Evolutionary conservation across 1,140 invertebrate genomes (phyloP), one percentile per base, ranked within the genome.

Genomic region (Calycopis cecrops): DNA sequence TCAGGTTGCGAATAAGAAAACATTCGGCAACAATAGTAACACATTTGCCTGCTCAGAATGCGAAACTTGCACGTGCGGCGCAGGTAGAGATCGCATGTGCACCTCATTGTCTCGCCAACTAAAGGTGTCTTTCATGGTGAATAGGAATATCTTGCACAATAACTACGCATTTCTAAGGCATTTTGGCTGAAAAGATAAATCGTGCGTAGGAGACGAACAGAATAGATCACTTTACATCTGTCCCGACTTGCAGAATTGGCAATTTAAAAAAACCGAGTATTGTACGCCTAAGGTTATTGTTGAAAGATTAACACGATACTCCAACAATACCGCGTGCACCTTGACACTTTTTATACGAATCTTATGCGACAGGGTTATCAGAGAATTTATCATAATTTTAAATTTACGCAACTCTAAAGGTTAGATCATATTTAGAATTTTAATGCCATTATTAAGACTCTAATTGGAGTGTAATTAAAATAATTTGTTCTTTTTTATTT

Each of bases 291-390:
- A 78, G 72, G 73, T 80, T 76, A 82, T 78, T 75, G 77, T 78
- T 65, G 69, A 67, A 73, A 83, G 79, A 85, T 87, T 84, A 87
- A 85, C 84, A 79, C 77, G 81, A 82, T 82, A 79, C 48, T 55
- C 75, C 69, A 81, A 80, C 79, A 65, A 63, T 67, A 72, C 65
- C 65, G 57, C 70, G 77, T 44, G 78, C 81, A 84, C 79, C 83
- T 85, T 86, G 70, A 71, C 53, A 64, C 76, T 78, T 75, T 80
- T 77, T 67, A 57, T 60, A 51, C 21, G 44, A 59, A 48, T 63
- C 38, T 50, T 55, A 40, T 52, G 9, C 21, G 42, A 35, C 40
- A 44, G 40, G 40, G 40, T 44, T 44, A 44, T 44, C 40, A 16
- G 9, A 44, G 48, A 42, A 12, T 44, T 35, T 40, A 62, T 49